Evolutionary conservation across 2,888 invertebrate genomes (phyloP), one percentile per base, ranked within the genome.

Genomic region (Macrosiphum euphorbiae): DNA sequence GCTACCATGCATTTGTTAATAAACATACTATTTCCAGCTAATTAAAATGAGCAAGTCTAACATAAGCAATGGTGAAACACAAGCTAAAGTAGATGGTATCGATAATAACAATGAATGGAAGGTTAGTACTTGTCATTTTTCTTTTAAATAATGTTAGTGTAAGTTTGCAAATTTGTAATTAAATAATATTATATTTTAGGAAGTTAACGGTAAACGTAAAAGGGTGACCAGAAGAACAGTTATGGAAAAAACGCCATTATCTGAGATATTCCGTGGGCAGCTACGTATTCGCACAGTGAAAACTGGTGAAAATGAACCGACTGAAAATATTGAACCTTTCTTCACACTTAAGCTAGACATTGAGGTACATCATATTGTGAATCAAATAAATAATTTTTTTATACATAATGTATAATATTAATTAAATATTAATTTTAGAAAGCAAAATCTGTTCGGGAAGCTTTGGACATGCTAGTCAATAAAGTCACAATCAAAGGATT

Each of bases 331-430:
- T 95, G 98, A 99, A 96, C 99, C 99, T 1, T 99, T 99, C 96
- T 99, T 99, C 96, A 99, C 99, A 1, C 96, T 99, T 94, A 99
- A 98, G 96, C 97, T 99, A 58, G 99, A 99, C 95, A 98, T 99
- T 95, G 98, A 99, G 97, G 98, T 98, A 95, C 98, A 95, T 86
- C 88, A 47, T 44, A 90, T 47, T 52, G 78, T 90, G 58, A 41
- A 44, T 78, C 13, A 7, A 50, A 28, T 44, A 47, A 86, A 47
- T 11, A 5, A 44, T 13, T 85, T 84, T 24, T 41, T 84, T 55
- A 5, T 50, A 44, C 44, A 61, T 50, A 47, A 47, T n/a, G 67
- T 88, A 35, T 88, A n/a, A n/a, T n/a, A 44, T n/a, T 87, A 26
- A 95, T 20, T 96, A 85, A 86, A 35, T 88, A 44, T n/a, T 87